phyloP scores from a whole-genome alignment of 2,888 invertebrate genomes.

The Hofmannophila pseudospretella region DNA sequence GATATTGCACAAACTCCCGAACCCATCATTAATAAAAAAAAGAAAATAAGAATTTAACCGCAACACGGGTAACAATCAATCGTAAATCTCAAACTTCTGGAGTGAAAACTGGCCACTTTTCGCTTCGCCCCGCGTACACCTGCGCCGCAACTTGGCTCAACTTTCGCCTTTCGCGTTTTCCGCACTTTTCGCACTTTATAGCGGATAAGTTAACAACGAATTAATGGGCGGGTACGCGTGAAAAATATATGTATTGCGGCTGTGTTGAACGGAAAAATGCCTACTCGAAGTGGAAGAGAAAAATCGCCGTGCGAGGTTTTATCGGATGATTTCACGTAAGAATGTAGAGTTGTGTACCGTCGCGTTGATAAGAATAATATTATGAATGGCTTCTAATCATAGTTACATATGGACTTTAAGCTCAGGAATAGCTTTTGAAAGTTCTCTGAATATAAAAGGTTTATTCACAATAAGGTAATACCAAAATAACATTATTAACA shows the following conservation, averaged over 20 bases:
- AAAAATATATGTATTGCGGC: constrained; percentile 25
- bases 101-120: constrained; percentile 13
- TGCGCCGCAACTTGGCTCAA: constrained; percentile 3
- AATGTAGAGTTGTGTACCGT: neutral
- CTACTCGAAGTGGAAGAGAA: constrained; percentile 13
- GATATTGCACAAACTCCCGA: too few relatives aligned
- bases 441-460: too few relatives aligned
- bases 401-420: too few relatives aligned
- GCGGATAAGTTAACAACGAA: constrained; percentile 23
- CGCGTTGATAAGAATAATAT: too few relatives aligned
- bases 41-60: constrained; percentile 7
- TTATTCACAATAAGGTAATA: too few relatives aligned
- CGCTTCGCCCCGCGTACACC: constrained; percentile 8
- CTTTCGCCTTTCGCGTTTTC: constrained; percentile 1
- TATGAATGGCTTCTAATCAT: too few relatives aligned
- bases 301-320: constrained; percentile 10
- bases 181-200: constrained; percentile 10
- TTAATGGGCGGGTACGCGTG: constrained; percentile 24
- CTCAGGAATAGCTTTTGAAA: too few relatives aligned
- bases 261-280: constrained; percentile 7
- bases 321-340: constrained; percentile 8
- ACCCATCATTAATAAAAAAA: constrained; percentile 7
- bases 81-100: constrained; percentile 14
- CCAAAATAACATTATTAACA: too few relatives aligned
- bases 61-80: constrained; percentile 11